phyloP scores from a whole-genome alignment of 2,113 vertebrate genomes.

The Platichthys stellatus region DNA sequence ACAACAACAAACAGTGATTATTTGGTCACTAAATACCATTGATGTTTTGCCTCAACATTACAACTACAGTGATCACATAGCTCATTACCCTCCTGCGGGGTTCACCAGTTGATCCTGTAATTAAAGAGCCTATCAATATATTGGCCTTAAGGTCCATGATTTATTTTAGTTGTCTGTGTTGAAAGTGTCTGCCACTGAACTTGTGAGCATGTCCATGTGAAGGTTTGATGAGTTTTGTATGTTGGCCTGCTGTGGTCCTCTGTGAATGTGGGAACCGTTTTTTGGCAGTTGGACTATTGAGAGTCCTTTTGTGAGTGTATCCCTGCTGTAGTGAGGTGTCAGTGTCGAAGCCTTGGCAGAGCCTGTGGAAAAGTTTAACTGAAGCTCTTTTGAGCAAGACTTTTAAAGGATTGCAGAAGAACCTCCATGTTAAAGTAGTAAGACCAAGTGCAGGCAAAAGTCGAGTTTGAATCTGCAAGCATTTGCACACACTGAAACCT shows the following conservation, averaged over 20 bases:
- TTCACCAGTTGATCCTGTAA: constrained; percentile 7
- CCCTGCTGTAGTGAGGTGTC: constrained; percentile 64
- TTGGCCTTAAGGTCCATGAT: background rate
- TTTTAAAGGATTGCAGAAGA: constrained; percentile 35
- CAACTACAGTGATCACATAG: constrained; percentile 9
- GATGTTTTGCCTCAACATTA: background rate
- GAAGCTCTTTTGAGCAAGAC: constrained; percentile 45
- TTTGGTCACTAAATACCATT: constrained; percentile 26
- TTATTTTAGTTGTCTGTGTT: constrained; percentile 4
- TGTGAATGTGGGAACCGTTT: constrained; percentile 61
- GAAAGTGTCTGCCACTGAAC: constrained; percentile 12
- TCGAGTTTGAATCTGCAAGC: too few species aligned
- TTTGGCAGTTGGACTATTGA: constrained; percentile 57
- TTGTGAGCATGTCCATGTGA: background rate
- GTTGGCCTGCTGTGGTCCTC: constrained; percentile 26
- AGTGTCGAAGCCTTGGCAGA: constrained; percentile 69
- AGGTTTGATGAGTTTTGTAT: constrained; percentile 22
- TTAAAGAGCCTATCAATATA: constrained; percentile 3
- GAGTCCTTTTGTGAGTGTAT: constrained; percentile 60
- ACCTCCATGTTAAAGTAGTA: constrained; percentile 17
- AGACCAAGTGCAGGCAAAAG: background rate
- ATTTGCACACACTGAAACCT: too few species aligned
- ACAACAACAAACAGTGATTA: constrained; percentile 47
- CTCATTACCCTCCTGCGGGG: constrained; percentile 2
- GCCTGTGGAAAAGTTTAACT: constrained; percentile 64